Conservation (phyloP, 2,113 vertebrate species). For the Suncus etruscus region DNA sequence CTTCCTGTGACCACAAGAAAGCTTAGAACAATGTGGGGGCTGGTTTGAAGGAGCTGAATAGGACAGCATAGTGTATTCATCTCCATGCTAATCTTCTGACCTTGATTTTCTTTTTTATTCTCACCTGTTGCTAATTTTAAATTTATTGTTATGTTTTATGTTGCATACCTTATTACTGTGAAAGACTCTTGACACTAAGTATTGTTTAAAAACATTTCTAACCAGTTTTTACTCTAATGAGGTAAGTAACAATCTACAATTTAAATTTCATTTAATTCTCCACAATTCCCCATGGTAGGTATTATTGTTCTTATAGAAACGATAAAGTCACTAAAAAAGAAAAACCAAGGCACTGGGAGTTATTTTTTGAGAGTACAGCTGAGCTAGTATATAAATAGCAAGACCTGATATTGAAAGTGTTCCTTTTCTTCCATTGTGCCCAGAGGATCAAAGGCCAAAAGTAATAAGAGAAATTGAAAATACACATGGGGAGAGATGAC, state of each 20-base stretch:
- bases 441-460: slow-evolving; percentile 49
- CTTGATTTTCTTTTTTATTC: background rate
- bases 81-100: background rate
- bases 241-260: background rate
- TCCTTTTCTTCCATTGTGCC: background rate
- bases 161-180: background rate
- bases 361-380: slow-evolving; percentile 22
- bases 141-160: background rate
- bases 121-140: slow-evolving; percentile 27
- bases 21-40: background rate
- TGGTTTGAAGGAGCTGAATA: background rate
- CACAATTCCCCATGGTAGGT: background rate
- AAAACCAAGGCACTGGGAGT: slow-evolving; percentile 10
- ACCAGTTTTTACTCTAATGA: background rate
- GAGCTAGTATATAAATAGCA: slow-evolving; percentile 48
- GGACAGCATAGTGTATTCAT: background rate
- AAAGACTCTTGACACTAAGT: background rate
- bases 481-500: background rate
- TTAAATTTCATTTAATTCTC: slow-evolving; percentile 43
- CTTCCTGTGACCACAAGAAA: background rate
- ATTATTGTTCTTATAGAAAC: slow-evolving; percentile 34
- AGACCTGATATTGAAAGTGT: slow-evolving; percentile 17
- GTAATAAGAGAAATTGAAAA: slow-evolving; percentile 38
- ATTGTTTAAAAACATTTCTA: slow-evolving; percentile 14
- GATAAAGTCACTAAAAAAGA: background rate